Evolutionary conservation across 2,888 invertebrate species (phyloP).

Genomic region (Frankliniella intonsa): DNA sequence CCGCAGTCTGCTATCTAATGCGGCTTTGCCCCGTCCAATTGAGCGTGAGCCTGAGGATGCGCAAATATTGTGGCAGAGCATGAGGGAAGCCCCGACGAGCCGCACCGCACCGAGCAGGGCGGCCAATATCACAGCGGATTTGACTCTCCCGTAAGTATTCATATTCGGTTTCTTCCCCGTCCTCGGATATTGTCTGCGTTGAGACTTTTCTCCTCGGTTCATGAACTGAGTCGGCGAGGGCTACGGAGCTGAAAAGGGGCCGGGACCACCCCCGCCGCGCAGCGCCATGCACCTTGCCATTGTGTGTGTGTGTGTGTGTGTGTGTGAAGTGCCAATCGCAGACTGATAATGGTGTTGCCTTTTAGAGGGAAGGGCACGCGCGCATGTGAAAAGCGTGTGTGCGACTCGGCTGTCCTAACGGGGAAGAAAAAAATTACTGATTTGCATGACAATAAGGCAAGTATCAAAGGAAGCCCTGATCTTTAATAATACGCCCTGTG

Average conservation of each 20-base stretch:
- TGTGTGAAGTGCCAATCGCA: conserved; percentile 3
- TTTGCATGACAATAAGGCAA: conserved; percentile 9
- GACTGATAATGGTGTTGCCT: conserved; percentile 1
- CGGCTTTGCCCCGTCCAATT: neutral
- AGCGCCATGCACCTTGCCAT: too few relatives aligned
- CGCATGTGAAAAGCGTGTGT: neutral
- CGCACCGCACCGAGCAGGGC: too few relatives aligned
- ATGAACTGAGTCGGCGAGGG: too few relatives aligned
- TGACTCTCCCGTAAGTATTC: too few relatives aligned
- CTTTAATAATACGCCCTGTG: neutral
- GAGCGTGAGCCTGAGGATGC: neutral
- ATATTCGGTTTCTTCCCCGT: too few relatives aligned
- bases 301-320: neutral
- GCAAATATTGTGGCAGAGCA: neutral
- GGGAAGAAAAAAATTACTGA: neutral
- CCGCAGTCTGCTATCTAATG: too few relatives aligned
- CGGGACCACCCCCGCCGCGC: too few relatives aligned
- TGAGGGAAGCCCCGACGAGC: too few relatives aligned
- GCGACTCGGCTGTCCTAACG: neutral
- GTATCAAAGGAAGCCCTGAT: neutral
- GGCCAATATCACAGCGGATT: too few relatives aligned
- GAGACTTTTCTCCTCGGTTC: too few relatives aligned
- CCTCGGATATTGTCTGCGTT: too few relatives aligned
- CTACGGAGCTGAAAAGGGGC: too few relatives aligned
- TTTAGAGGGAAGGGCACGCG: neutral